phyloP scores from a whole-genome alignment of 1,140 invertebrate genomes.

The Listronotus oregonensis region DNA sequence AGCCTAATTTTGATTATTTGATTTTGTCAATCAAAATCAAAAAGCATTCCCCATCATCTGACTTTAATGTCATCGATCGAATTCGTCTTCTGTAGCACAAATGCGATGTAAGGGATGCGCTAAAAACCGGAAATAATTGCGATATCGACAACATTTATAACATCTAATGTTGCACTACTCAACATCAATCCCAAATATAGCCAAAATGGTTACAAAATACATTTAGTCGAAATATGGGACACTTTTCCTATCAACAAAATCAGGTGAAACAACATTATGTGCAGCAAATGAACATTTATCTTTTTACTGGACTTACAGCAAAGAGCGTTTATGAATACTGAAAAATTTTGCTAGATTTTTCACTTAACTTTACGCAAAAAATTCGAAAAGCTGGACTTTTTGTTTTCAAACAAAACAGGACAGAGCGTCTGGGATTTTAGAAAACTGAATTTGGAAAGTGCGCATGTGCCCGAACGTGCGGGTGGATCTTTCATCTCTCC shows the following conservation, averaged over 20 bases:
- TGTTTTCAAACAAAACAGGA: slow-evolving; percentile 20
- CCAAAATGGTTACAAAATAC: slow-evolving; percentile 38
- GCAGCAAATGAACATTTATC: slow-evolving; percentile 47
- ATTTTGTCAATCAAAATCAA: slow-evolving; percentile 28
- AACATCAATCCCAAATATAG: slow-evolving; percentile 42
- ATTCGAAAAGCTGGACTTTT: slow-evolving; percentile 8
- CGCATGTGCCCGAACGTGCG: slow-evolving; percentile 30
- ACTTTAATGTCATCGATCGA: slow-evolving; percentile 33
- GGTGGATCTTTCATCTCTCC: slow-evolving; percentile 27
- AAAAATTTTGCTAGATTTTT: slow-evolving; percentile 50
- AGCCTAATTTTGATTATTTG: slow-evolving; percentile 29
- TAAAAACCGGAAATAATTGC: slow-evolving; percentile 27
- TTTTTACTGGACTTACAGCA: slow-evolving; percentile 47
- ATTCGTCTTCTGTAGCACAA: slow-evolving; percentile 16
- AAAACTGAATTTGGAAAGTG: slow-evolving; percentile 16
- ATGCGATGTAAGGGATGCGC: slow-evolving; percentile 20
- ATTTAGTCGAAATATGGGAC: slow-evolving; percentile 35
- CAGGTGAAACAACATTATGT: slow-evolving; percentile 51
- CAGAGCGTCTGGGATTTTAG: slow-evolving; percentile 26
- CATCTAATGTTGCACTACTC: slow-evolving; percentile 42
- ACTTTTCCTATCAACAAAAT: slow-evolving; percentile 34
- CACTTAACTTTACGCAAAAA: slow-evolving; percentile 30
- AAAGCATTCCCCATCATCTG: slow-evolving; percentile 26
- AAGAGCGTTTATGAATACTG: slow-evolving; percentile 49
- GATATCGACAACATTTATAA: slow-evolving; percentile 39